These are phyloP conservation scores for Acanthiza pusilla DNA, from an alignment of 2,797 vertebrate genomes.

Conservation along the genomic window DNA sequence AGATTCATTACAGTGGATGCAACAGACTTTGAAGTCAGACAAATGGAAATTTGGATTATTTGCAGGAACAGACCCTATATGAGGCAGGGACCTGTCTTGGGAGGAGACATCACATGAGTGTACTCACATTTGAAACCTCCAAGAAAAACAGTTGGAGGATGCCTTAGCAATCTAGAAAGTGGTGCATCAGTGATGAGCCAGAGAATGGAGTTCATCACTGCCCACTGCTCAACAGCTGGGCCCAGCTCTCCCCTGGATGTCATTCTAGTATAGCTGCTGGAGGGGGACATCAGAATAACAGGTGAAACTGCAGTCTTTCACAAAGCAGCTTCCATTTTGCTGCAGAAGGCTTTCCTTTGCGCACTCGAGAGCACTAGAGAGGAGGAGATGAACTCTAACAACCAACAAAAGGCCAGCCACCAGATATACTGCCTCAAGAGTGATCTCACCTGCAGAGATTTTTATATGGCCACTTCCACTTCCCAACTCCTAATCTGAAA, in stretches of 20 bases:
- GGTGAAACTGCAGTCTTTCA: neutral
- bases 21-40: neutral
- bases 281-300: neutral
- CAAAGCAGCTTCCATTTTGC: neutral
- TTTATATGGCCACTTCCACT: neutral
- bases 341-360: neutral
- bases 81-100: neutral
- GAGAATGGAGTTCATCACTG: neutral
- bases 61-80: neutral
- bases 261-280: neutral
- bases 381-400: neutral
- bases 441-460: neutral
- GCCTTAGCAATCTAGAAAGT: neutral
- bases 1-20: neutral
- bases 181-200: neutral
- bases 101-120: neutral
- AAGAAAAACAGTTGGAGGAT: neutral
- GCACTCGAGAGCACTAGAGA: neutral
- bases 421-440: neutral
- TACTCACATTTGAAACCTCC: neutral
- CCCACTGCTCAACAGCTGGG: neutral
- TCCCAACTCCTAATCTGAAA: neutral
- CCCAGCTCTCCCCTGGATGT: neutral
- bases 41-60: slow-evolving; percentile 15
- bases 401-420: neutral